Conservation (phyloP, 2,888 invertebrate genomes). For the Dexiosoma caninum region DNA sequence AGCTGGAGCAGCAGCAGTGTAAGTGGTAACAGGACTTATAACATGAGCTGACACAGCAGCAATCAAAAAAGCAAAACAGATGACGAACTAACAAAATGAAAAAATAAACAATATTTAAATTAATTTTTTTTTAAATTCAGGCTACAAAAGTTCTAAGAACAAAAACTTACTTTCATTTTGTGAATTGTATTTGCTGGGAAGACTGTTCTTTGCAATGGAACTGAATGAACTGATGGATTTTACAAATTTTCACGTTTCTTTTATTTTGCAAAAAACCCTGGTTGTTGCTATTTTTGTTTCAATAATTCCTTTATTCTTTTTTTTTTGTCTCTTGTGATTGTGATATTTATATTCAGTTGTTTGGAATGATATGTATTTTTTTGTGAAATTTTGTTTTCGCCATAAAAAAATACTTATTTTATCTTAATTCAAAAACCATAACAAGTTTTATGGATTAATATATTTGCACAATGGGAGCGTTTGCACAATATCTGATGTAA, state of each 20-base stretch:
- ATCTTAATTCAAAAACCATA: slow-evolving; percentile 1
- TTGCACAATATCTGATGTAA: no score
- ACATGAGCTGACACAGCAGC: slow-evolving; percentile 72
- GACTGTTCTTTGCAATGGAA: slow-evolving; percentile 50
- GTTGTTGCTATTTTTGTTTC: background rate
- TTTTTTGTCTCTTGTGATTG: background rate
- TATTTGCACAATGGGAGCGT: background rate
- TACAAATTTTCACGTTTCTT: background rate
- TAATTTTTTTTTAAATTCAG: background rate
- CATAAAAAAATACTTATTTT: background rate
- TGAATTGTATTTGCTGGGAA: slow-evolving; percentile 11
- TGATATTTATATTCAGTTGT: background rate
- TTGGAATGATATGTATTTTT: background rate
- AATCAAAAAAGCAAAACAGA: slow-evolving; percentile 72
- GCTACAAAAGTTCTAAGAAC: background rate
- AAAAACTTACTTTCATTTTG: slow-evolving; percentile 56
- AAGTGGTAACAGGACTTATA: slow-evolving; percentile 53
- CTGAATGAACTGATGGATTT: slow-evolving; percentile 45
- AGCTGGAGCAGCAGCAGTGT: slow-evolving; percentile 29
- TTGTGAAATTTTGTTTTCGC: background rate
- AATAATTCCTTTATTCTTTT: background rate
- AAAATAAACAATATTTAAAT: background rate
- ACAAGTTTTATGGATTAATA: slow-evolving; percentile 19
- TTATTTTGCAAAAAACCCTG: slow-evolving; percentile 18
- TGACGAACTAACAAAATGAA: slow-evolving; percentile 67